phyloP scores from a whole-genome alignment of 1,140 invertebrate genomes.

The Drosophila arizonae region DNA sequence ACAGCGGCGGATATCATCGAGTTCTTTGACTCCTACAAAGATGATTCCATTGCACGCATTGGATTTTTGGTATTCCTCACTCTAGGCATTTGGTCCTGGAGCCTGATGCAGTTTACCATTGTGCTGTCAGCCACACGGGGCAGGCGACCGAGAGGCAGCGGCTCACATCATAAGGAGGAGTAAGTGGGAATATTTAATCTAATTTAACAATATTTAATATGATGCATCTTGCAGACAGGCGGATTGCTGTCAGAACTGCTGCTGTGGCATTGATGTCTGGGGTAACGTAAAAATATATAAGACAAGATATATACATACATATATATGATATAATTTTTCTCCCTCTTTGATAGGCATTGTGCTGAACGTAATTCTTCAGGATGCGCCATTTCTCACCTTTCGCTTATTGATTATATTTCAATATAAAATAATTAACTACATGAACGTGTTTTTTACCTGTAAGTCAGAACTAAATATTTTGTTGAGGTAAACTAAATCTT shows the following conservation, averaged over 20 bases:
- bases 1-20: constrained; percentile 98
- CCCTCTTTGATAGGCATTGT: constrained; percentile 84
- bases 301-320: neutral
- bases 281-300: constrained; percentile 60
- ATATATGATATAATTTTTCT: neutral
- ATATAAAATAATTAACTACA: constrained; percentile 94
- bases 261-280: constrained; percentile 92
- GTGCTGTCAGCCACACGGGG: constrained; percentile 94
- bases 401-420: constrained; percentile 92
- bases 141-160: constrained; percentile 83
- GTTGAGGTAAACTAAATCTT: constrained; percentile 41
- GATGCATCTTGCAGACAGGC: constrained; percentile 54
- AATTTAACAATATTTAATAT: neutral
- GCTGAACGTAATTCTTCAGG: constrained; percentile 90
- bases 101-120: constrained; percentile 94
- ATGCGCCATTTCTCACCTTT: constrained; percentile 93
- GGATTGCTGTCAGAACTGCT: constrained; percentile 84
- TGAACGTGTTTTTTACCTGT: constrained; percentile 97
- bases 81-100: constrained; percentile 94
- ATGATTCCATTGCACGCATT: constrained; percentile 90
- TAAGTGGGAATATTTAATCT: constrained; percentile 21
- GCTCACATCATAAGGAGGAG: constrained; percentile 70
- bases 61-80: constrained; percentile 90
- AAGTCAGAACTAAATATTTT: constrained; percentile 82
- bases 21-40: constrained; percentile 97